These are phyloP conservation scores for Lepidochrysops patricia DNA, from an alignment of 2,888 invertebrate genomes.

Conservation along the genomic window DNA sequence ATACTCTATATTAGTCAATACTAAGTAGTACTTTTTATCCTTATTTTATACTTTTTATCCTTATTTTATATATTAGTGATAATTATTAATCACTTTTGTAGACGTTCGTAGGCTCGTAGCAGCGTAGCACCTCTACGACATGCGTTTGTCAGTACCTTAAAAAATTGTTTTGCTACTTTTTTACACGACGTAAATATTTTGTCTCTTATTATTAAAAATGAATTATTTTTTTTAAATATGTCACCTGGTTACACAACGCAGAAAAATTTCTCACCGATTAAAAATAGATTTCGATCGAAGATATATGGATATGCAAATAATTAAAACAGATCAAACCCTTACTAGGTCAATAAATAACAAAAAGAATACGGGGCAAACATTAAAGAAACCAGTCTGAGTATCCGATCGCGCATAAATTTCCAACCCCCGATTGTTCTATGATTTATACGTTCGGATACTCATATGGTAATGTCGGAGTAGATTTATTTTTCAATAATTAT, in stretches of 20 bases:
- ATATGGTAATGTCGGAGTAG: slow-evolving; percentile 49
- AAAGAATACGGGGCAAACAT: slow-evolving; percentile 38
- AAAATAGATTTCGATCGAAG: background rate
- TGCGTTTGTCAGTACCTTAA: background rate
- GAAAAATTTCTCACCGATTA: slow-evolving; percentile 45
- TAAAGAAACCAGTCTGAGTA: slow-evolving; percentile 47
- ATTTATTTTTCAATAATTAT: slow-evolving; percentile 39
- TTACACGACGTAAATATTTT: background rate
- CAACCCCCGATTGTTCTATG: slow-evolving; percentile 67
- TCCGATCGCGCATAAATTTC: slow-evolving; percentile 34
- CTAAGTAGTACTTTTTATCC: no score
- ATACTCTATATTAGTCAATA: no score
- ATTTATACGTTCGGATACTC: slow-evolving; percentile 57
- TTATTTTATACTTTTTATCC: no score
- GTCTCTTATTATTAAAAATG: background rate
- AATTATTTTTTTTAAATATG: background rate
- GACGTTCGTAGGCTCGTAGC: slow-evolving; percentile 1
- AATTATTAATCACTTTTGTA: no score
- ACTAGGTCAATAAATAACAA: slow-evolving; percentile 65
- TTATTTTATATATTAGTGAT: no score
- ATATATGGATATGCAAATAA: slow-evolving; percentile 61
- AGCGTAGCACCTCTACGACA: background rate
- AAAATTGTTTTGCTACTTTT: background rate
- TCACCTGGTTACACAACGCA: slow-evolving; percentile 9
- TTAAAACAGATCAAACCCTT: slow-evolving; percentile 42